These are phyloP conservation scores for Lycocerus yunnanus DNA, from an alignment of 2,888 invertebrate genomes.

Conservation along the genomic window DNA sequence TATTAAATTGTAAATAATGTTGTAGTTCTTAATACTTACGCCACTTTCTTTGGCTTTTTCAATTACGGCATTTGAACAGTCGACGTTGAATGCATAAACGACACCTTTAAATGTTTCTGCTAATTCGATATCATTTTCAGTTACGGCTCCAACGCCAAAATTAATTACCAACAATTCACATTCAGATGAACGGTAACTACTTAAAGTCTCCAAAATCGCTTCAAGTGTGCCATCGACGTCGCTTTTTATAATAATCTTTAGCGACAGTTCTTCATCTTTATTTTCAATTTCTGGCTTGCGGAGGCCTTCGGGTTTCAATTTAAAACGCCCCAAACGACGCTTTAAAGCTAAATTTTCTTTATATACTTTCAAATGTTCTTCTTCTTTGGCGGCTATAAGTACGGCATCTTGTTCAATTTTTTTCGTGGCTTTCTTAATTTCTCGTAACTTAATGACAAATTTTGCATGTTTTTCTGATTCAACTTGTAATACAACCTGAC, in stretches of 20 bases:
- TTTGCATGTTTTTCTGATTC: constrained; percentile 52
- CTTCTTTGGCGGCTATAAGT: constrained; percentile 68
- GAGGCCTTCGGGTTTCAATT: constrained; percentile 62
- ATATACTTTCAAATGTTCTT: constrained; percentile 69
- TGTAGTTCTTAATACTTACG: constrained; percentile 71
- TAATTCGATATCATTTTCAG: constrained; percentile 81
- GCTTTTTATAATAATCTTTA: constrained; percentile 63
- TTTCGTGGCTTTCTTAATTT: constrained; percentile 62
- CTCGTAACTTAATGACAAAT: constrained; percentile 56
- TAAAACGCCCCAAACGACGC: constrained; percentile 65
- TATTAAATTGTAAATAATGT: constrained; percentile 92
- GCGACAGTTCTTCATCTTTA: constrained; percentile 45
- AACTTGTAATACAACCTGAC: constrained; percentile 86
- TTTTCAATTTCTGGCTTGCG: constrained; percentile 60
- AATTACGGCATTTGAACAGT: constrained; percentile 57
- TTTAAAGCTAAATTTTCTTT: constrained; percentile 63
- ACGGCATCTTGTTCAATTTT: constrained; percentile 67
- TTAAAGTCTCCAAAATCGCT: constrained; percentile 88
- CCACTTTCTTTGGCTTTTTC: constrained; percentile 59
- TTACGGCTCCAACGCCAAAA: constrained; percentile 87
- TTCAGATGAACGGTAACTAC: constrained; percentile 78
- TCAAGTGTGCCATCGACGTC: constrained; percentile 98
- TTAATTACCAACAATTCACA: constrained; percentile 86
- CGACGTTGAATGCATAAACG: constrained; percentile 89
- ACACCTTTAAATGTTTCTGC: constrained; percentile 75